Evolutionary conservation across 1,140 invertebrate species (phyloP), one percentile per base, ranked within the genome.

Genomic region (Muscidifurax raptorellus): DNA sequence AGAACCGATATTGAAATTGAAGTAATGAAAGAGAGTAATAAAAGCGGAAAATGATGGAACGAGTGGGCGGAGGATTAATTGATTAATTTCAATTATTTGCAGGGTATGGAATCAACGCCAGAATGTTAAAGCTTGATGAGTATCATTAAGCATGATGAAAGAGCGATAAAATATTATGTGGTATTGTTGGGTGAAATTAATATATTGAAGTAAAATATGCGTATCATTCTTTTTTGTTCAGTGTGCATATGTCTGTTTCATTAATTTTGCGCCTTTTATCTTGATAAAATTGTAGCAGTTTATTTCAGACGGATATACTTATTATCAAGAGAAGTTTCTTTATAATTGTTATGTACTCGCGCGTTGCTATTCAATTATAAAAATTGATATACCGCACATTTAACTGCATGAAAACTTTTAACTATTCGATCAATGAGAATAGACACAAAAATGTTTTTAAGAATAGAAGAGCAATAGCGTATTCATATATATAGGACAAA

Each of bases 1-100:
- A 12, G 18, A n/a, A 78, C 28, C n/a, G 27, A 69, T 69, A 69
- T 69, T 69, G 66, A 69, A 69, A 69, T 69, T 22, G 66, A 30
- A 69, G 66, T 69, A 69, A 69, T 28, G 12, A 69, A 28, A 69
- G 64, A 15, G 44, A 28, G 2, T 36, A 18, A 32, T 25, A 66
- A 79, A 66, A 67, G 18, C 18, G 22, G 30, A 79, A 40, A n/a
- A 25, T 64, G 32, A 52, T 40, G n/a, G 9, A 66, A 66, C 22
- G 30, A 69, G 15, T 13, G 27, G 25, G 9, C 2, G 25, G 66
- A 69, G 13, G 66, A 30, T 69, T 79, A 25, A 66, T 36, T 79
- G 18, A 79, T 79, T 30, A 59, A 69, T 30, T 30, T 13, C 66
- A 15, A 10, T 69, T 69, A 30, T 6, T 28, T 6, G 18, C 66